Percentiles rank a stretch among this genome's conserved stretches.
Evolutionary conservation across 2,888 invertebrate genomes (phyloP).

Genomic region (Tanypteryx hageni): DNA sequence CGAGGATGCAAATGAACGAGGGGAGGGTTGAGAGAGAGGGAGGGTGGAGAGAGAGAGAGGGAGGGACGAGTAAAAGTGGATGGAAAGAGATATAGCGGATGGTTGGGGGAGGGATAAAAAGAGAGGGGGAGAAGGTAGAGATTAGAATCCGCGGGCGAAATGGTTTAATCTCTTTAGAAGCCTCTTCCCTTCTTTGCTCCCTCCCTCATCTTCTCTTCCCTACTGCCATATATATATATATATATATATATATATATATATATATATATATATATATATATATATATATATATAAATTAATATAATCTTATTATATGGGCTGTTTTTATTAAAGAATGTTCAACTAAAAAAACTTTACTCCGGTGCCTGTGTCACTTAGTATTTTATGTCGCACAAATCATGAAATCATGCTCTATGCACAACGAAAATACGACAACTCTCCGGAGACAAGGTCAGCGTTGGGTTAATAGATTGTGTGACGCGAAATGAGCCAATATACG

Average conservation of each 20-base stretch:
- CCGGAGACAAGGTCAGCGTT: no score
- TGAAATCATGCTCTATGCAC: no score
- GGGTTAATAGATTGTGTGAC: no score
- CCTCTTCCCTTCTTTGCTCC: not conserved
- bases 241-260: not conserved
- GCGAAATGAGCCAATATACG: no score
- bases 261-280: not conserved
- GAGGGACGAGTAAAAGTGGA: not conserved
- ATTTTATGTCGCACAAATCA: no score
- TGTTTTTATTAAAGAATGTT: no score
- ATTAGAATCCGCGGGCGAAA: slow-evolving; percentile 62
- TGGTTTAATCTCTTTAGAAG: slow-evolving; percentile 63
- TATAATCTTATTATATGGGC: no score
- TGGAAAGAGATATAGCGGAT: not conserved
- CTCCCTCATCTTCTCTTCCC: not conserved
- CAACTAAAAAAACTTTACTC: no score
- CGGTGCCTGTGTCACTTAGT: no score
- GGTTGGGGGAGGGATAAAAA: not conserved
- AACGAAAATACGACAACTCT: no score
- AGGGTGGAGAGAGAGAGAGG: no score
- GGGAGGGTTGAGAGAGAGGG: not conserved
- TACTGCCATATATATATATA: no score
- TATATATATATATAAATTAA: not conserved
- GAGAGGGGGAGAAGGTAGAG: not conserved
- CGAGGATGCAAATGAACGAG: slow-evolving; percentile 18